Base-by-base conservation (phyloP, 2,888 invertebrate species). In the Lasius fuliginosus region DNA sequence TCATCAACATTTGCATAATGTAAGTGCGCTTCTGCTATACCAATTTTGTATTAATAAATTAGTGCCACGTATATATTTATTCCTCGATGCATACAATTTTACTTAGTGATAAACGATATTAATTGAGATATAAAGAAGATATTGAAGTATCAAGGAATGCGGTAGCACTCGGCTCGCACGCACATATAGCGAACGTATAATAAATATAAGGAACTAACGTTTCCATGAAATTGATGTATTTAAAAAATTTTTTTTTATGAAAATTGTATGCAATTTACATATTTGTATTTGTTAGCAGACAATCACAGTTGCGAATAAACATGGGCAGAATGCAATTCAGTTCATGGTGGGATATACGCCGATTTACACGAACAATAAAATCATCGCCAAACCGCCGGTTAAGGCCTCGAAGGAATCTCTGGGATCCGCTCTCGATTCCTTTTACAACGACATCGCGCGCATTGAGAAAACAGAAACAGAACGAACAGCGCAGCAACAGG, bases 381-480 rank as follows among this genome's bases (percentile, higher is more conserved):
- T 95, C 18, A 95, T 95, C 40, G 94, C 94, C 3, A 94, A 94
- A 46, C 95, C 95, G 4, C 95, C 95, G 1, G 90, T 94, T 0
- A 95, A 94, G 81, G 92, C 93, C 4, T 91, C 89, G 11, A 93
- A 94, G 60, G 90, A 93, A 23, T 93, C 94, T 15, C 91, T 96
- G 15, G 95, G 94, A n/a, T 95, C 95, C 0, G 96, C 95, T 18
- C 93, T 96, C 76, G 96, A 96, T 92, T 96, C 96, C 3, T 96
- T 96, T 93, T 96, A 96, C 93, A 96, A 95, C 6, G 96, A 96
- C 89, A 95, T 96, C 49, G 96, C 96, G 3, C 95, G 95, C 0
- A 94, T 96, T 69, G 96, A 96, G 87, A 95, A 88, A 42, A 93
- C 92, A 71, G 81, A 73, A 27, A 68, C 84, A 3, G 89, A 89